Evolutionary conservation across 2,113 vertebrate species (phyloP), one percentile per base, ranked within the genome.

Genomic region (Phrynosoma platyrhinos): DNA sequence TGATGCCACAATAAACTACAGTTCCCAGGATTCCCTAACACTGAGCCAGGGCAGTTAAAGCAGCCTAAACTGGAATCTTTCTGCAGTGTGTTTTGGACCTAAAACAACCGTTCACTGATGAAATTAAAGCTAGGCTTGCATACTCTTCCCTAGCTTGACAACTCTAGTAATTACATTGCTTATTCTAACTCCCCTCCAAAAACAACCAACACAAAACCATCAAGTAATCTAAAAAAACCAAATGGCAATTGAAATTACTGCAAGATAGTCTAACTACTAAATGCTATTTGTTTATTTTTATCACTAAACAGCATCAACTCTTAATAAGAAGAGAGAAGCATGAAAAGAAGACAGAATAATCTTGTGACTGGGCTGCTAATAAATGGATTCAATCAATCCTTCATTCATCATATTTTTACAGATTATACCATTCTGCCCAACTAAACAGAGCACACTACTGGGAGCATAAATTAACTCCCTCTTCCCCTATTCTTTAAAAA

Each of bases 41-140:
- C 47, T 47, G 47, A 47, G 7, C 5, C 47, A 47, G 47, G 47
- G 47, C 47, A 47, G 47, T 47, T 47, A 62, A 62, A 62, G 13
- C 14, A 16, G 14, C 2, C 47, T 62, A 55, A 58, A n/a, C 52
- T 20, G 3, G 30, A 79, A 58, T 79, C 20, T 79, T 16, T 9
- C n/a, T 58, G 58, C 58, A 62, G 58, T 62, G 58, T 62, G 18
- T 14, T 18, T 4, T 4, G 1, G 14, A 18, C 58, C 58, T 62
- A 62, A 62, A 18, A 1, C 1, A 62, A 16, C 58, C 69, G 5
- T 27, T 69, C 23, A 9, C n/a, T 30, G 0, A 30, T n/a, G 76
- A 13, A 80, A 5, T 0, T 27, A 10, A 2, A 69, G 3, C 64
- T 69, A 82, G 16, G 30, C 76, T 52, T 1, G 0, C 21, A 10